phyloP scores from a whole-genome alignment of 2,888 invertebrate genomes.

The Pandemis corylana region DNA sequence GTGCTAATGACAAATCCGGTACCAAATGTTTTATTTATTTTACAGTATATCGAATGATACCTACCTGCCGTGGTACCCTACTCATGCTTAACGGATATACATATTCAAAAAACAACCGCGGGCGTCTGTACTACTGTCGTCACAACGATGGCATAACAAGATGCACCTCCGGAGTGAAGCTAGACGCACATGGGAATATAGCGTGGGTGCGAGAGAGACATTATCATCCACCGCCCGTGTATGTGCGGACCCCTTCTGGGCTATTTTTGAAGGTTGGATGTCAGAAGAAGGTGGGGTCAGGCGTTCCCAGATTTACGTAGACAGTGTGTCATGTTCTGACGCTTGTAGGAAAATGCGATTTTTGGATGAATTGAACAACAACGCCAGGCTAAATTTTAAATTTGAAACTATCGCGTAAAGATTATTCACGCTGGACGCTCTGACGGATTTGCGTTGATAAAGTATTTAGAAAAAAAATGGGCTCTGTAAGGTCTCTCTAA shows the following conservation, averaged over 20 bases:
- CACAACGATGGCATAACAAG: constrained; percentile 22
- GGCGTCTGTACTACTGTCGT: constrained; percentile 28
- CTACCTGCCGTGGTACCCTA: constrained; percentile 34
- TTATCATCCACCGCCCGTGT: constrained; percentile 38
- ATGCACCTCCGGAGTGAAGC: constrained; percentile 37
- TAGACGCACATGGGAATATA: constrained; percentile 26
- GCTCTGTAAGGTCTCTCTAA: background rate
- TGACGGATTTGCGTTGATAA: background rate
- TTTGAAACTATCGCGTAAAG: no score
- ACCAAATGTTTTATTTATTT: background rate
- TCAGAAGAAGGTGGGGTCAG: constrained; percentile 16
- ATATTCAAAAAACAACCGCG: constrained; percentile 33
- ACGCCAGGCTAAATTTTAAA: no score
- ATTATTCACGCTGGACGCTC: no score
- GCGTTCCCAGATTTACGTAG: background rate
- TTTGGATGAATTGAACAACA: background rate
- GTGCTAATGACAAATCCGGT: background rate
- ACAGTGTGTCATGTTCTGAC: background rate
- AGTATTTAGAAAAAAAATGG: background rate
- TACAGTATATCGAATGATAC: constrained; percentile 37
- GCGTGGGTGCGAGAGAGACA: constrained; percentile 36
- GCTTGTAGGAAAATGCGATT: background rate
- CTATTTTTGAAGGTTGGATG: constrained; percentile 27
- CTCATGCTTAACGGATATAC: constrained; percentile 41
- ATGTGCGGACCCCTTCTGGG: constrained; percentile 35